Base-by-base conservation (phyloP, 2,888 invertebrate species). In the Mimas tiliae region DNA sequence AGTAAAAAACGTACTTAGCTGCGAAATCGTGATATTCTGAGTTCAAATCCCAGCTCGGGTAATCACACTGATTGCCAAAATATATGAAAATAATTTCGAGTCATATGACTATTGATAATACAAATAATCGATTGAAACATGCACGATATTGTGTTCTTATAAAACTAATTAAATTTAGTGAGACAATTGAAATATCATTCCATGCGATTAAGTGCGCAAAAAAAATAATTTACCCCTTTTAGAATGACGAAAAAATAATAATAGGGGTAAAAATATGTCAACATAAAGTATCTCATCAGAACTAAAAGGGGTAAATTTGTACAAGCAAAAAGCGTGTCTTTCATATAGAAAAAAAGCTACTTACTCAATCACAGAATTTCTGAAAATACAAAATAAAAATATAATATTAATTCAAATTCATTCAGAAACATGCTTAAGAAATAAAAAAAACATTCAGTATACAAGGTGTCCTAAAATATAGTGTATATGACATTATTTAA, bases 291-390 rank as follows among this genome's bases (percentile, higher is more conserved):
- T 51, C 1, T 21, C 34, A 42, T 27, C n/a, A 62, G 53, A 64
- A 53, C 48, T 2, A 65, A 53, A 45, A 21, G 55, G 16, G 47
- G 33, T 47, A 64, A 50, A 50, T 53, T 65, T 7, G 19, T 12
- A 45, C 19, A 62, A 14, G 21, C 12, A 16, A n/a, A 63, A 51
- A 53, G 47, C 62, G 11, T 53, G n/a, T n/a, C n/a, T n/a, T n/a
- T n/a, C n/a, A n/a, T n/a, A 62, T 38, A 63, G 73, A 71, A 68
- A 71, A 67, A 70, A 66, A 66, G 71, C 73, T 82, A 90, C 89
- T 90, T 83, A 90, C 89, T 83, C 77, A 76, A 85, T 80, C 71
- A 89, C 75, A 68, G 86, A 81, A 8, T 73, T 72, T 86, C 89
- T 90, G 89, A 80, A 89, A 88, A 82, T 72, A 78, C 70, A 76